A percentile compares a stretch with the other conserved stretches of the same genome.
These are phyloP conservation scores for Percopsis transmontana DNA, from an alignment of 2,113 vertebrate species.

Conservation along the genomic window DNA sequence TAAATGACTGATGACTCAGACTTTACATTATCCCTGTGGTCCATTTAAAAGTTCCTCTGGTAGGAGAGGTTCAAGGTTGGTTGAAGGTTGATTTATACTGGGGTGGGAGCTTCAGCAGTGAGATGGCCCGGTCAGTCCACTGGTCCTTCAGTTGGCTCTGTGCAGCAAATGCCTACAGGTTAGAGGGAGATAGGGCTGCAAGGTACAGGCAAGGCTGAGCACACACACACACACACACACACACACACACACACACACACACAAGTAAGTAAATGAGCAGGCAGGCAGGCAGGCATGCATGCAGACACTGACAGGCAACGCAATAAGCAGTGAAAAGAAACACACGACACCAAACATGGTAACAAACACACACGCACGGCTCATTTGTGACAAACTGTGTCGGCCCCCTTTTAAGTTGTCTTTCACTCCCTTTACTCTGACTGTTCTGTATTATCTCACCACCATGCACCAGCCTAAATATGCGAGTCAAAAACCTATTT, in stretches of 20 bases:
- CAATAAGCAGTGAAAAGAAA: not conserved
- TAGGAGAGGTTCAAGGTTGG: slow-evolving; percentile 17
- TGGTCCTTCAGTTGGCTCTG: slow-evolving; percentile 33
- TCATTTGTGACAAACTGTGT: not conserved
- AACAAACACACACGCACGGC: slow-evolving; percentile 2
- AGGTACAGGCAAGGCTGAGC: slow-evolving; percentile 59
- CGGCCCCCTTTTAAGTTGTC: not conserved
- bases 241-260: slow-evolving; percentile 16
- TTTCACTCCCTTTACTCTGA: not conserved
- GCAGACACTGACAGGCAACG: not conserved
- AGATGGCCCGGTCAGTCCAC: slow-evolving; percentile 16
- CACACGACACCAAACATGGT: not conserved
- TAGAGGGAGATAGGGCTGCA: slow-evolving; percentile 73
- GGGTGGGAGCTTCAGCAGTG: slow-evolving; percentile 3
- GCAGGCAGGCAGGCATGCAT: slow-evolving; percentile 1
- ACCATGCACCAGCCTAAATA: slow-evolving; percentile 46
- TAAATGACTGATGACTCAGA: slow-evolving; percentile 4
- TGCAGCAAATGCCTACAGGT: slow-evolving; percentile 67
- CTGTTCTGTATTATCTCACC: slow-evolving; percentile 34
- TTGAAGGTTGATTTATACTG: slow-evolving; percentile 1
- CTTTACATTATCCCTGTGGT: slow-evolving; percentile 7
- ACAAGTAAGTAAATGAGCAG: no score
- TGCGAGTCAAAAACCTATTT: slow-evolving; percentile 14
- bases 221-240: slow-evolving; percentile 18
- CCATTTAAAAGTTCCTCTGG: slow-evolving; percentile 33